A percentile compares a stretch with the other conserved stretches of the same genome.
Evolutionary conservation across 2,888 invertebrate species (phyloP).

Genomic region (Vannuccia rotundouncinata): DNA sequence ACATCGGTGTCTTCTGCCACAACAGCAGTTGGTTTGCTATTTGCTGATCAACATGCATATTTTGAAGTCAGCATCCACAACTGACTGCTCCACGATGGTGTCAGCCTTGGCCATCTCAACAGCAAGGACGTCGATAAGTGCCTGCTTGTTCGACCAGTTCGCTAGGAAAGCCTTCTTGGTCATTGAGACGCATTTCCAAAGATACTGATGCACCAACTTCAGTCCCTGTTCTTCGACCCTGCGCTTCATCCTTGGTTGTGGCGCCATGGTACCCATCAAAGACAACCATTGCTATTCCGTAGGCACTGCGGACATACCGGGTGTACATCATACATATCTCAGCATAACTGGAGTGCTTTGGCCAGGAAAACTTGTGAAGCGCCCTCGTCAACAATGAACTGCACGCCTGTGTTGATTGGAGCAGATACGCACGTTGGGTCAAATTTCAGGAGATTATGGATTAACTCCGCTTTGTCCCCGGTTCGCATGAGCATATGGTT

Average conservation of each 20-base stretch:
- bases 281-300: background rate
- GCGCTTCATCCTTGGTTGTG: background rate
- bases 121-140: background rate
- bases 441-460: background rate
- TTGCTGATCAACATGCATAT: constrained; percentile 26
- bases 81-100: constrained; percentile 21
- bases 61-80: constrained; percentile 20
- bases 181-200: background rate
- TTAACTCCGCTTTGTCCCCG: background rate
- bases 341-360: background rate
- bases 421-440: background rate
- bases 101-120: constrained; percentile 26
- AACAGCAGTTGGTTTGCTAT: constrained; percentile 23
- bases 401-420: background rate
- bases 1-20: constrained; percentile 26
- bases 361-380: background rate
- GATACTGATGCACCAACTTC: background rate
- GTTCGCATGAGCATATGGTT: background rate
- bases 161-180: background rate
- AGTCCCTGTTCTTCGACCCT: background rate
- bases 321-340: background rate
- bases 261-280: background rate
- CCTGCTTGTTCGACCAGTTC: background rate
- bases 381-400: background rate
- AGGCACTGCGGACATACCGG: background rate